These are phyloP conservation scores for Trichacis sp. DNA, from an alignment of 2,888 invertebrate species.

Conservation along the genomic window DNA sequence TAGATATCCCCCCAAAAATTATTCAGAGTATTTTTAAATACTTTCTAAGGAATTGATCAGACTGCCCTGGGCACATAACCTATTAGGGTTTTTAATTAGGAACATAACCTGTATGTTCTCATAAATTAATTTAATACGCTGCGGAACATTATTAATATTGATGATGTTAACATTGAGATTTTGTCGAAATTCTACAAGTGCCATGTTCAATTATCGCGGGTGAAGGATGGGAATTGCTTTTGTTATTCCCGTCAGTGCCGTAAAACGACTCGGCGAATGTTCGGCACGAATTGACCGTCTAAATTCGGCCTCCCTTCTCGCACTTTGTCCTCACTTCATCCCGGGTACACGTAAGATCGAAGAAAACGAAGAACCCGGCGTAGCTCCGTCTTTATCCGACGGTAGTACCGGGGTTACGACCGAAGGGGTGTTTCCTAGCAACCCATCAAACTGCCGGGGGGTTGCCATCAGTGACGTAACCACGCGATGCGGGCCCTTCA, in stretches of 20 bases:
- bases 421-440: slow-evolving; percentile 66
- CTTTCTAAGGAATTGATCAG: too few species aligned
- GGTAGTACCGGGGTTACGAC: slow-evolving; percentile 56
- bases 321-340: slow-evolving; percentile 42
- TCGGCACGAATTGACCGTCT: slow-evolving; percentile 40
- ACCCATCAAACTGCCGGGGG: slow-evolving; percentile 59
- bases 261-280: slow-evolving; percentile 33
- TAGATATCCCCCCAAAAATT: too few species aligned
- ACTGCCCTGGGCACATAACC: too few species aligned
- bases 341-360: slow-evolving; percentile 48
- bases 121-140: too few species aligned
- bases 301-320: slow-evolving; percentile 39
- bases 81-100: too few species aligned
- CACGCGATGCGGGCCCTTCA: slow-evolving; percentile 32
- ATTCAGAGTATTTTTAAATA: too few species aligned
- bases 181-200: too few species aligned
- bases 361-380: slow-evolving; percentile 32
- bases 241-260: slow-evolving; percentile 35
- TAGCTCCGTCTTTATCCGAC: slow-evolving; percentile 47
- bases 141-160: too few species aligned
- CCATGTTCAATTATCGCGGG: too few species aligned
- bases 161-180: too few species aligned
- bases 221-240: too few species aligned
- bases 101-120: too few species aligned
- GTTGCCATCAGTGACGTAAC: slow-evolving; percentile 56